Evolutionary conservation across 2,888 invertebrate genomes (phyloP), one percentile per base, ranked within the genome.

Genomic region (Zaprionus obscuricornis): DNA sequence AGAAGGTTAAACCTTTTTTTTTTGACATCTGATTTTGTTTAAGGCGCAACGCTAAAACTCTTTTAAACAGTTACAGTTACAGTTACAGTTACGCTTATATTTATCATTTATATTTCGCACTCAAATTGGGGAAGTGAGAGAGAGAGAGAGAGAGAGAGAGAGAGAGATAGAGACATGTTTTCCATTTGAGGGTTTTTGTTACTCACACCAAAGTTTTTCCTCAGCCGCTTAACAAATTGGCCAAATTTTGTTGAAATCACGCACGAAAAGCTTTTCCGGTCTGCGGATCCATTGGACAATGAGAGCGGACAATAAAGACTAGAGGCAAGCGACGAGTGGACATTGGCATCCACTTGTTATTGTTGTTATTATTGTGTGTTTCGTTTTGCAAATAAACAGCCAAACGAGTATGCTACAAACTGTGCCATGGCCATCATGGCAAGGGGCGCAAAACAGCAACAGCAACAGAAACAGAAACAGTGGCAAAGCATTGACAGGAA

Each of bases 241-340:
- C 87, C 84, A 87, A 87, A 87, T 87, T 87, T 87, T 68, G 64
- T 45, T 63, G 57, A 82, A 87, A 87, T 79, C 87, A 87, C 83
- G 87, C 77, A 22, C 33, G 45, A 8, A 4, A 29, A 64, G 69
- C 58, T 69, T 69, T 69, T 56, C 52, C 64, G 55, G 37, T 55
- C 42, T 31, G 66, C 40, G 39, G 56, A 33, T 29, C 39, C 54
- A 58, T 43, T 24, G 37, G 33, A 42, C 29, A 18, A 24, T 7
- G 36, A 24, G 63, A 64, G 54, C 31, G 66, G 62, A 62, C 56
- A 64, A 42, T 40, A 78, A 66, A 65, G 62, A 45, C 42, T 46
- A 24, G 16, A 16, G 14, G 17, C 16, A 17, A 22, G 14, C 31
- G 7, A 20, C 24, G 26, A 10, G 33, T 46, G 52, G 64, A 59